Percentiles rank a stretch among this genome's conserved stretches.
Evolutionary conservation across 2,113 vertebrate species (phyloP).

Genomic region (Pachyramphus minor): DNA sequence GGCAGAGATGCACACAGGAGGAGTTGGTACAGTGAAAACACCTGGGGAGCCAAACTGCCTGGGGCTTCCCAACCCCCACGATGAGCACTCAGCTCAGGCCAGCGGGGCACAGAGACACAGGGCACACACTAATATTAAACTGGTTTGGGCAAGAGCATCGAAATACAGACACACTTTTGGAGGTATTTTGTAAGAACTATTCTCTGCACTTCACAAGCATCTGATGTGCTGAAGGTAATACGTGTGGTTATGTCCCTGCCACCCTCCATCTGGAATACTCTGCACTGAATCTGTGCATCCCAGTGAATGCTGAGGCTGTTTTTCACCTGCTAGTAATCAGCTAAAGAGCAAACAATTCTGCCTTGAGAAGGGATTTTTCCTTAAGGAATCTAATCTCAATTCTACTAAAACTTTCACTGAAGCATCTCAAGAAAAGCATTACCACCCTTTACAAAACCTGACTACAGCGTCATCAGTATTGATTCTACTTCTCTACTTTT

Average conservation of each 20-base stretch:
- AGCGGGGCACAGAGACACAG: accelerated
- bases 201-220: background rate
- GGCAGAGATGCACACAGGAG: background rate
- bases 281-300: background rate
- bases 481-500: background rate
- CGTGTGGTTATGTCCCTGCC: background rate
- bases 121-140: background rate
- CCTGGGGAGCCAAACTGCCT: background rate
- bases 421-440: background rate
- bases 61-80: background rate
- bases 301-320: background rate
- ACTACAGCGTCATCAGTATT: background rate
- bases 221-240: background rate
- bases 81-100: background rate
- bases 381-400: background rate
- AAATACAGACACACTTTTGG: accelerated
- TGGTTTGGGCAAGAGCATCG: background rate
- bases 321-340: background rate
- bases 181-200: background rate
- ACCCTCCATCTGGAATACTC: background rate
- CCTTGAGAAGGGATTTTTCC: background rate
- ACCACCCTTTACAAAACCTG: background rate
- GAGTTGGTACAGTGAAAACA: background rate
- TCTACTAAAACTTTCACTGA: background rate
- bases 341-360: background rate